Evolutionary conservation across 2,113 vertebrate species (phyloP).

Genomic region (Hemiprocne comata): DNA sequence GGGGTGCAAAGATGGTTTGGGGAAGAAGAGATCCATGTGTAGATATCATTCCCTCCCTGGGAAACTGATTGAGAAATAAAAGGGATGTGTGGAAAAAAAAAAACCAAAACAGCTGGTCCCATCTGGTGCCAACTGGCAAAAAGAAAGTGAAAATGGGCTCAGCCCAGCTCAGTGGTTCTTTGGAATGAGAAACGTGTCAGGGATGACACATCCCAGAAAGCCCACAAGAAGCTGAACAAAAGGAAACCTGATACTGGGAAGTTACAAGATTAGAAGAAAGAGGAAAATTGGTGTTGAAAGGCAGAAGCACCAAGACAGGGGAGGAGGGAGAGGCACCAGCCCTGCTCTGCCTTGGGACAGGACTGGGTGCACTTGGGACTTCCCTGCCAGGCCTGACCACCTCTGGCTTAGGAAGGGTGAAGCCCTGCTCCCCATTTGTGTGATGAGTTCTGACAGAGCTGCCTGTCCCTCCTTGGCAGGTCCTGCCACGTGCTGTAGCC

Average conservation of each 20-base stretch:
- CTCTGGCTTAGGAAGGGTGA: not conserved
- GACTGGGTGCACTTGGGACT: rapidly evolving
- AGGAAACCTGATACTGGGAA: not conserved
- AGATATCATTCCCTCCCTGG: not conserved
- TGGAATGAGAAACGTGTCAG: not conserved
- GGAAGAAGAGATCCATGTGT: too few relatives aligned
- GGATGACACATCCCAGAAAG: not conserved
- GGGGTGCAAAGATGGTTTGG: not conserved
- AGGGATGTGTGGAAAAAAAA: too few relatives aligned
- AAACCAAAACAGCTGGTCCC: not conserved
- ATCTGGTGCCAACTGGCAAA: not conserved
- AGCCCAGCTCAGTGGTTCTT: not conserved
- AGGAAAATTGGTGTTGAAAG: not conserved
- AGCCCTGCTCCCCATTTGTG: not conserved
- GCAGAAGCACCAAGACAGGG: rapidly evolving
- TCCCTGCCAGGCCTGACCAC: too few relatives aligned
- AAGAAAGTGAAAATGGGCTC: not conserved
- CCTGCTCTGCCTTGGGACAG: not conserved
- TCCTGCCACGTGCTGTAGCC: not conserved
- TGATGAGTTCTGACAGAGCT: not conserved
- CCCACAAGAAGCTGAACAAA: not conserved
- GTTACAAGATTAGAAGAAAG: not conserved
- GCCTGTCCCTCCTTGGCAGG: too few relatives aligned
- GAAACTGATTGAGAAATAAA: not conserved
- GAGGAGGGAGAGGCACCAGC: not conserved